Evolutionary conservation across 2,888 invertebrate genomes (phyloP).

Genomic region (Labia minor): DNA sequence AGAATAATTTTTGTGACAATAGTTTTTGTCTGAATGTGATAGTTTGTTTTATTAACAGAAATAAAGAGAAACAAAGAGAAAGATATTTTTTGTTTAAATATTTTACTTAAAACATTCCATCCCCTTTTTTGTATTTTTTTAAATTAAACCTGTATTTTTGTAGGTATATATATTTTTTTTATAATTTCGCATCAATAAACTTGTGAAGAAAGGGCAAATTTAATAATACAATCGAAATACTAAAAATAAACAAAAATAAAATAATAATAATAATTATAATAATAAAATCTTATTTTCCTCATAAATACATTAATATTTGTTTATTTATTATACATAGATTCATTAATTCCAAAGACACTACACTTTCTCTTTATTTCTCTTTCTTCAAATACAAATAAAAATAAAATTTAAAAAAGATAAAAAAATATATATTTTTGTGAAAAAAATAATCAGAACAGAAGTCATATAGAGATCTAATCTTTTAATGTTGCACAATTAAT

Average conservation of each 20-base stretch:
- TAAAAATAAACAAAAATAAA: too few species aligned
- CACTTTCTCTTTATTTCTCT: background rate
- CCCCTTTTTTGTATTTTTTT: too few species aligned
- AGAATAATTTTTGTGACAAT: background rate
- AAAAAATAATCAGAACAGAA: background rate
- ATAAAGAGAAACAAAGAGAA: background rate
- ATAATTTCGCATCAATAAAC: too few species aligned
- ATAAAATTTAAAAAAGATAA: background rate
- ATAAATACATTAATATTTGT: too few species aligned
- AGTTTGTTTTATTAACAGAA: background rate
- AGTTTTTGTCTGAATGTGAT: background rate
- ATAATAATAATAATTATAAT: too few species aligned
- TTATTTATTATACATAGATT: too few species aligned
- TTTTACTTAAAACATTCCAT: background rate
- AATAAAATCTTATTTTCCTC: too few species aligned
- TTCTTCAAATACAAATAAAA: background rate
- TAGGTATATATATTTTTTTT: too few species aligned
- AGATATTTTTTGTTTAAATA: background rate
- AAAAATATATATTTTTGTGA: conserved; percentile 3
- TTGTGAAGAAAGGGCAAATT: too few species aligned
- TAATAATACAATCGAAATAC: too few species aligned
- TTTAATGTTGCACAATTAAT: background rate
- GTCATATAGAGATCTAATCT: background rate
- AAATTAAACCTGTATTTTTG: too few species aligned
- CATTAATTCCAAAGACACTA: too few species aligned